Evolutionary conservation across 1,140 invertebrate species (phyloP), one percentile per base, ranked within the genome.

Genomic region (Pseudachorutes palmiensis): DNA sequence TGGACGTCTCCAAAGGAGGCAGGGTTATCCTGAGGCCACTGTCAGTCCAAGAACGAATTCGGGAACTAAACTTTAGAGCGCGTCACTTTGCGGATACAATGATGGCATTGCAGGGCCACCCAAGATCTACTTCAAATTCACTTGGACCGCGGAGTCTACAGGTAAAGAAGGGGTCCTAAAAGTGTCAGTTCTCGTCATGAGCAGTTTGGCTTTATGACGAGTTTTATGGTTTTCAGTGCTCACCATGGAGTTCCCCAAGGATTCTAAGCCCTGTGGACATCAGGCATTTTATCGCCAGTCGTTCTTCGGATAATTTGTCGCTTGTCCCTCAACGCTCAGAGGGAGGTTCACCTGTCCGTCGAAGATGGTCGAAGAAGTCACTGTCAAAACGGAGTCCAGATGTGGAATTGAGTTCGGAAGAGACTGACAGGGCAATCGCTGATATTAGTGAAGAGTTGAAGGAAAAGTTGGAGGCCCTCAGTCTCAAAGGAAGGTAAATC

Each of bases 201-300:
- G n/a, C n/a, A n/a, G n/a, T n/a, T n/a, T n/a, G n/a, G n/a, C n/a
- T n/a, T n/a, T n/a, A n/a, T n/a, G n/a, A n/a, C n/a, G 48, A 22
- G 1, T 61, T 36, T 29, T 29, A 36, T 64, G n/a, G 62, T 30
- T 72, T 73, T 28, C 68, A 81, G 79, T 78, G 77, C 65, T 82
- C 81, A 14, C 82, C 82, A 0, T 83, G 81, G 81, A 81, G 79
- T 70, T 82, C 82, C 1, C 82, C 82, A 1, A 75, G 80, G 31
- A 80, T 82, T 14, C 73, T 82, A 14, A 81, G 80, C 68, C 81
- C 81, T 24, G 81, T 82, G 3, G 81, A 82, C 70, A 77, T 81
- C 31, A 75, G 79, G 12, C 80, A 82, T 30, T 78, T 81, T 32
- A 74, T 82, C 49, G 76, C 78, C 3, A 82, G 80, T 70, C 76